A percentile compares a stretch with the other conserved stretches of the same genome.
These are phyloP conservation scores for Drosophila algonquin DNA, from an alignment of 2,888 invertebrate species.

Conservation along the genomic window DNA sequence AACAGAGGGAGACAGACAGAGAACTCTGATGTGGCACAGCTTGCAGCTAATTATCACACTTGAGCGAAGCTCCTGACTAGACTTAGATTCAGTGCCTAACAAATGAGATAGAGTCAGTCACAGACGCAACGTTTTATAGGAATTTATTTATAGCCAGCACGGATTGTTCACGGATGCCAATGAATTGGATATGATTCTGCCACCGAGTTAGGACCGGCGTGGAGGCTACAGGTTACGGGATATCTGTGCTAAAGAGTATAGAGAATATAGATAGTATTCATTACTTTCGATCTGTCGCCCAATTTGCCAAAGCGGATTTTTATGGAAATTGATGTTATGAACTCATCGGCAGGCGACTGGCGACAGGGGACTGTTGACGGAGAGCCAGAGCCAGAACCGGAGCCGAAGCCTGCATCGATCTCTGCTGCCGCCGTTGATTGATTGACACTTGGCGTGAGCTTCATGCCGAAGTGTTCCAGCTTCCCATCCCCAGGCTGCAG, in stretches of 20 bases:
- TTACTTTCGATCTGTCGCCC: conserved; percentile 23
- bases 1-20: not conserved
- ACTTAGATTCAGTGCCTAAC: conserved; percentile 6
- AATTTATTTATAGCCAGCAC: conserved; percentile 9
- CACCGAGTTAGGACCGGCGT: not conserved
- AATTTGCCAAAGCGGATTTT: conserved; percentile 46
- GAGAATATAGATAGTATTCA: conserved; percentile 13
- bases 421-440: conserved; percentile 53
- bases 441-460: conserved; percentile 72
- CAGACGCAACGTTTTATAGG: conserved; percentile 35
- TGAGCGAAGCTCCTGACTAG: conserved; percentile 39
- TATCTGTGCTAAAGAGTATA: not conserved
- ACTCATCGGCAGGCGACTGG: conserved; percentile 58
- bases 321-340: conserved; percentile 76
- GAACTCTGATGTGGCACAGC: conserved; percentile 45
- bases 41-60: conserved; percentile 71
- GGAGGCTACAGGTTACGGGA: conserved; percentile 28
- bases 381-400: not conserved
- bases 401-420: conserved; percentile 34
- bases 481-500: conserved; percentile 3
- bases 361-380: not conserved
- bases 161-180: not conserved
- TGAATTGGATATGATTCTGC: not conserved
- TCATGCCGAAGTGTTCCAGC: conserved; percentile 46
- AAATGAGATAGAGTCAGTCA: conserved; percentile 24